These are phyloP conservation scores for Himalopsyche tibetana DNA, from an alignment of 2,888 invertebrate genomes.

Conservation along the genomic window DNA sequence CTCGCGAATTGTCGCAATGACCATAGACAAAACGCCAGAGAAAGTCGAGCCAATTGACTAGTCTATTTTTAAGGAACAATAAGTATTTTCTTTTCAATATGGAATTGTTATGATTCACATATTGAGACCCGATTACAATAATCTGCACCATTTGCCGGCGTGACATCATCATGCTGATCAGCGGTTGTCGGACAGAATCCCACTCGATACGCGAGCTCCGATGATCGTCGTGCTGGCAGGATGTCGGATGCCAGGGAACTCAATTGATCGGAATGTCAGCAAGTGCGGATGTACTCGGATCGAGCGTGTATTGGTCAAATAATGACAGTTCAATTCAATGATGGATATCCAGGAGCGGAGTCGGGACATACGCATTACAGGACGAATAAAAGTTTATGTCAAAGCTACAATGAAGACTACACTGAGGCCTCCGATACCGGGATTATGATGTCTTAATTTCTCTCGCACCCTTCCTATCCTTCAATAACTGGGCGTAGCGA, in stretches of 20 bases:
- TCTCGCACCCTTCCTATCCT: too few species aligned
- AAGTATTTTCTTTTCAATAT: too few species aligned
- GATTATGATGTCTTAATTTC: too few species aligned
- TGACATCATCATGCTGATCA: constrained; percentile 7
- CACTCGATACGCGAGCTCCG: constrained; percentile 2
- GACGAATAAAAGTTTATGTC: too few species aligned
- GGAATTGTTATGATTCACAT: too few species aligned
- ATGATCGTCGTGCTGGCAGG: background rate
- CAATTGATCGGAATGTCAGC: constrained; percentile 40
- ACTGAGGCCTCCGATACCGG: too few species aligned
- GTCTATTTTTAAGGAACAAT: too few species aligned
- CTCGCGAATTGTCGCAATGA: too few species aligned
- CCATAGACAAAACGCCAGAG: too few species aligned
- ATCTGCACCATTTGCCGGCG: background rate
- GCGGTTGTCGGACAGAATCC: background rate
- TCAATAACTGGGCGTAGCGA: too few species aligned
- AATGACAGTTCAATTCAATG: constrained; percentile 35
- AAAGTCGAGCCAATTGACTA: too few species aligned
- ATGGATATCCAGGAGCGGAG: background rate
- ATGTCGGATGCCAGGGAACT: constrained; percentile 28
- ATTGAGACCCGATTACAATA: background rate
- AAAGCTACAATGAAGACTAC: too few species aligned
- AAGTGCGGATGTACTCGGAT: constrained; percentile 36
- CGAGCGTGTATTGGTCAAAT: constrained; percentile 33
- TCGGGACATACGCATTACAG: background rate